Evolutionary conservation across 2,113 vertebrate genomes (phyloP).

Genomic region (Catagonus wagneri): DNA sequence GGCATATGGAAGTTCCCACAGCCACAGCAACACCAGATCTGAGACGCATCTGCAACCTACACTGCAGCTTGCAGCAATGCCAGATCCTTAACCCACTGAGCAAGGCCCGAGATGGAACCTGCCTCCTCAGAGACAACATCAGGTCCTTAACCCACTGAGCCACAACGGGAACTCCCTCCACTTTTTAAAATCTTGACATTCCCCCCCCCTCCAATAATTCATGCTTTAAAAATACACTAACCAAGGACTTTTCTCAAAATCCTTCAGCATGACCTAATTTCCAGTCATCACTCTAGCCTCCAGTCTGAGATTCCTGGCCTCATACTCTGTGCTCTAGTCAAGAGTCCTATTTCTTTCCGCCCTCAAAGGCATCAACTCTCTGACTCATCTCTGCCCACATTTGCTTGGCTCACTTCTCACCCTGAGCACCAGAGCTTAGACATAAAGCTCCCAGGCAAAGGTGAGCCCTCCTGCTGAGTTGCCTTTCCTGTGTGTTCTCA

Average conservation of each 20-base stretch:
- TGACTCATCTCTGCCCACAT: background rate
- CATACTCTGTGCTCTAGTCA: background rate
- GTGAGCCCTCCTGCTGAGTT: background rate
- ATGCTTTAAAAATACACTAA: background rate
- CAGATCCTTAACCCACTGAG: too few relatives aligned
- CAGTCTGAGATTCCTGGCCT: background rate
- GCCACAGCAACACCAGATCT: too few relatives aligned
- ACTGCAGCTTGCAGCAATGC: too few relatives aligned
- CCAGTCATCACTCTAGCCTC: background rate
- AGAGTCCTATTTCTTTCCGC: background rate
- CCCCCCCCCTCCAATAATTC: background rate
- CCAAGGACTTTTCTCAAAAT: background rate
- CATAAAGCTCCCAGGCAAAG: background rate
- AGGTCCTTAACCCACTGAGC: too few relatives aligned
- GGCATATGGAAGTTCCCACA: too few relatives aligned
- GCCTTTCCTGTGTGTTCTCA: background rate
- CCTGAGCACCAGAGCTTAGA: background rate
- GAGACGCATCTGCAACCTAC: too few relatives aligned
- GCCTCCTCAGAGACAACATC: too few relatives aligned
- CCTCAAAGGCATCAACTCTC: background rate
- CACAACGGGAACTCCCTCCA: background rate
- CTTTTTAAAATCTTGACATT: background rate
- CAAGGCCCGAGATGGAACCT: too few relatives aligned
- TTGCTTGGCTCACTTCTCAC: background rate
- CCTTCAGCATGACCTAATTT: background rate